phyloP scores from a whole-genome alignment of 2,888 invertebrate species.

The Micropterix aruncella region DNA sequence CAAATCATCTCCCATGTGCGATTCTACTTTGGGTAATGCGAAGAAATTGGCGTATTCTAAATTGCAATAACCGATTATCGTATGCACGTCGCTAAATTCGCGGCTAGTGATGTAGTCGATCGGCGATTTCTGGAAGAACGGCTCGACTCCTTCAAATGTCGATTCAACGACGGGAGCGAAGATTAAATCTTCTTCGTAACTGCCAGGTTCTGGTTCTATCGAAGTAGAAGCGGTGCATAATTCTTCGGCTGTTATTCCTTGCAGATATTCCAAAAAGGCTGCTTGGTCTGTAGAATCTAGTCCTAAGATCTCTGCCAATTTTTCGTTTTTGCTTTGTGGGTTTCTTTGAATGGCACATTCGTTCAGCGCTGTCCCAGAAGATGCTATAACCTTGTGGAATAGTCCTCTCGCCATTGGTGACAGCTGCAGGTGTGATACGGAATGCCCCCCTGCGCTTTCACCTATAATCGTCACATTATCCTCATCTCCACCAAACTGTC shows the following conservation, averaged over 20 bases:
- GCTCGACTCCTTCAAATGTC: constrained; percentile 20
- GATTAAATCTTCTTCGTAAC: not conserved
- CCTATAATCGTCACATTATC: not conserved
- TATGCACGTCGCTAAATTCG: constrained; percentile 20
- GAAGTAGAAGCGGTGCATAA: not conserved
- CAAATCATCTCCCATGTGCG: not conserved
- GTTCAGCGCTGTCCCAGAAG: not conserved
- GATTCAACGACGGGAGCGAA: constrained; percentile 25
- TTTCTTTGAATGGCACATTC: not conserved
- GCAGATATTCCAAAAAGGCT: not conserved
- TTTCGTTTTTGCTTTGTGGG: not conserved
- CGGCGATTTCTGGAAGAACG: constrained; percentile 22
- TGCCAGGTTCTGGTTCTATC: not conserved
- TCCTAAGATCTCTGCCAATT: not conserved
- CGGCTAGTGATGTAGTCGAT: constrained; percentile 17
- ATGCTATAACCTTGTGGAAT: not conserved
- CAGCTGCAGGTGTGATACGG: not conserved
- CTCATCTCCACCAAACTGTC: not conserved
- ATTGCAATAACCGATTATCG: constrained; percentile 15
- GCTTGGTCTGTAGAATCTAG: not conserved
- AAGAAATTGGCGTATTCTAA: not conserved
- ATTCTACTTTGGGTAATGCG: not conserved
- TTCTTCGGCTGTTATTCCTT: not conserved
- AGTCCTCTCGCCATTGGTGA: not conserved
- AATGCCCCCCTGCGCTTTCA: not conserved